Evolutionary conservation across 2,888 invertebrate species (phyloP).

Genomic region (Disparrhopalites patrizii): DNA sequence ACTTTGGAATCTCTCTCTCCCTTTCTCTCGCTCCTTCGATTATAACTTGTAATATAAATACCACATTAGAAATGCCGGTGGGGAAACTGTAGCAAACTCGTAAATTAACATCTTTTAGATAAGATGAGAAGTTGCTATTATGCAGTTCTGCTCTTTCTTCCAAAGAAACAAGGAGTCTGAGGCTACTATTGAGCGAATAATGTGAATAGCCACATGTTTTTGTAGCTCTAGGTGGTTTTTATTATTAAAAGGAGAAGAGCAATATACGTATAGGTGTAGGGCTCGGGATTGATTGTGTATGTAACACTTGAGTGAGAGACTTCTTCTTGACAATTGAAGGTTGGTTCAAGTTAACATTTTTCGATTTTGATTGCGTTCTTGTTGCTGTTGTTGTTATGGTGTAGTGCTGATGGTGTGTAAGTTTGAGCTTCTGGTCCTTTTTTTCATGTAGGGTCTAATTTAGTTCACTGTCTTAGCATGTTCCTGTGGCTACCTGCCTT

Average conservation of each 20-base stretch:
- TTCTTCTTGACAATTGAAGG: constrained; percentile 11
- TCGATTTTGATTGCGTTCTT: constrained; percentile 22
- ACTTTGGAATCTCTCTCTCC: constrained; percentile 12
- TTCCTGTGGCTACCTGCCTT: constrained; percentile 25
- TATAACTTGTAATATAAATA: constrained; percentile 20
- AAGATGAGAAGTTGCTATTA: background rate
- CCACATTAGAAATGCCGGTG: constrained; percentile 19
- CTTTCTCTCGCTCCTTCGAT: no score
- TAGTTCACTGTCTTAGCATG: constrained; percentile 19
- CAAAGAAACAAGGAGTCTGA: no score
- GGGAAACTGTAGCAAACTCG: constrained; percentile 27
- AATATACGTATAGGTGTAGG: no score
- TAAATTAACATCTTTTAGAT: constrained; percentile 24
- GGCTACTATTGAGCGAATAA: no score
- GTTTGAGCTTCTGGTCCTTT: constrained; percentile 6
- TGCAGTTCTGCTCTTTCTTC: no score
- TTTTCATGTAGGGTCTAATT: constrained; percentile 23
- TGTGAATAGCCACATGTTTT: background rate
- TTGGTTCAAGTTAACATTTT: constrained; percentile 23
- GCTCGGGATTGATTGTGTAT: constrained; percentile 11
- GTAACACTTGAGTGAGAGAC: constrained; percentile 15
- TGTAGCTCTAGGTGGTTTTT: background rate
- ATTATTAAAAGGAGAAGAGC: background rate
- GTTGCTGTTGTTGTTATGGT: no score
- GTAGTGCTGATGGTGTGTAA: no score